phyloP scores from a whole-genome alignment of 2,113 vertebrate species.

The Gobiocypris rarus region DNA sequence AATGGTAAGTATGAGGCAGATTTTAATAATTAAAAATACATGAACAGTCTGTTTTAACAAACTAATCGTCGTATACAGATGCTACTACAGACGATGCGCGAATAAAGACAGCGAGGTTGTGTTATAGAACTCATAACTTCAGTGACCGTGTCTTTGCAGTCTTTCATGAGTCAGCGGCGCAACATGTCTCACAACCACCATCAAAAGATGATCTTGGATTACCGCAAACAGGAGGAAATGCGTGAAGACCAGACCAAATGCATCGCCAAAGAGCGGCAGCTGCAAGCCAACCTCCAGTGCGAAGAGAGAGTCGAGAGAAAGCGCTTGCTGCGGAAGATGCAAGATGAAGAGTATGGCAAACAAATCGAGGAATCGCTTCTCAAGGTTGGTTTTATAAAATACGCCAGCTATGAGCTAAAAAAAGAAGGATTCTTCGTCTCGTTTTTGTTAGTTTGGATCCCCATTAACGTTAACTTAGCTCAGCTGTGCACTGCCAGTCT shows the following conservation, averaged over 20 bases:
- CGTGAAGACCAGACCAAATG: slow-evolving; percentile 61
- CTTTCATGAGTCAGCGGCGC: slow-evolving; percentile 54
- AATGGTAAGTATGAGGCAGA: slow-evolving; percentile 49
- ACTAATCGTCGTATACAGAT: neutral
- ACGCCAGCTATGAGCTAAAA: neutral
- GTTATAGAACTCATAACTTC: neutral
- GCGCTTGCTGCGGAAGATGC: slow-evolving; percentile 70
- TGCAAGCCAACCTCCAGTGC: slow-evolving; percentile 63
- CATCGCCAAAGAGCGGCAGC: slow-evolving; percentile 61
- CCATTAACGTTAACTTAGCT: too few relatives aligned
- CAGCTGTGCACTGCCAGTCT: neutral
- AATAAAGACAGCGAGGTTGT: neutral
- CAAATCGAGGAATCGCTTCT: slow-evolving; percentile 76
- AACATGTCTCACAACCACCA: slow-evolving; percentile 56
- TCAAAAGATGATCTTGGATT: slow-evolving; percentile 55
- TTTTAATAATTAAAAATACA: neutral
- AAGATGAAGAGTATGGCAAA: slow-evolving; percentile 76
- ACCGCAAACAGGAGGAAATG: slow-evolving; percentile 61
- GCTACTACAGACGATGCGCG: neutral
- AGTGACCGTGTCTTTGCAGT: slow-evolving; percentile 35
- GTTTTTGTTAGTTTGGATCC: neutral
- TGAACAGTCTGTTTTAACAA: neutral
- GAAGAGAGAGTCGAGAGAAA: slow-evolving; percentile 73
- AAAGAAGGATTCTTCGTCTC: neutral
- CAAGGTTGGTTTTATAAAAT: slow-evolving; percentile 64